Base-by-base conservation (phyloP, 2,113 vertebrate species). In the Elanoides forficatus region DNA sequence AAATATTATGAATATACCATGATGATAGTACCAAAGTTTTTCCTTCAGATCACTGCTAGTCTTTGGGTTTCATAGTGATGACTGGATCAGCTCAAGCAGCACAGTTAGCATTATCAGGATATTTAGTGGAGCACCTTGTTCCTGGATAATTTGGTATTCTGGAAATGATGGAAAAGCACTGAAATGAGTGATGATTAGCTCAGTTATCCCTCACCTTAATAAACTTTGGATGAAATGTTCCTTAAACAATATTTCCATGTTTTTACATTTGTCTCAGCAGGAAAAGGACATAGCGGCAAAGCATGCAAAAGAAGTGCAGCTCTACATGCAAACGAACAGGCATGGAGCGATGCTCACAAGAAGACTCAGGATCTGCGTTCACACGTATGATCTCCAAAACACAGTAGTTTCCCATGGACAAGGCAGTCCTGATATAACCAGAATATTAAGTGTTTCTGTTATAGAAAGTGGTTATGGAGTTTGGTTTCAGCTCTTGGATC, bases 351-450 rank as follows among this genome's bases (percentile, higher is more conserved):
- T 48, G 70, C 29, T 63, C 56, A 22, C 43, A 26, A 14, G 27
- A 34, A 55, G 27, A 26, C 13, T 80, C 9, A 1, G 47, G 45
- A 17, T 36, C 36, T 65, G 23, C 26, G 12, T 48, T 58, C 56
- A 21, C 56, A 20, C 12, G 43, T 55, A 5, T 1, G 7, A 38
- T 42, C 26, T 67, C 67, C 29, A 22, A 40, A 80, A 30, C 14
- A 40, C 0, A 0, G 6, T 3, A 27, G 13, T 53, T 82, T 80
- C 63, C 47, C 18, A 1, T 1, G 7, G 45, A 43, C 9, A 78
- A 55, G 2, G n/a, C 65, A 48, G 30, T 13, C 36, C 56, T 45
- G 32, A 15, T 19, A 6, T 22, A 23, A 22, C 6, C 30, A 73
- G 55, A 67, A 50, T 26, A 36, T 6, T 9, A 15, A 71, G 40